phyloP scores from a whole-genome alignment of 2,113 vertebrate genomes.

The Antigone vipio region DNA sequence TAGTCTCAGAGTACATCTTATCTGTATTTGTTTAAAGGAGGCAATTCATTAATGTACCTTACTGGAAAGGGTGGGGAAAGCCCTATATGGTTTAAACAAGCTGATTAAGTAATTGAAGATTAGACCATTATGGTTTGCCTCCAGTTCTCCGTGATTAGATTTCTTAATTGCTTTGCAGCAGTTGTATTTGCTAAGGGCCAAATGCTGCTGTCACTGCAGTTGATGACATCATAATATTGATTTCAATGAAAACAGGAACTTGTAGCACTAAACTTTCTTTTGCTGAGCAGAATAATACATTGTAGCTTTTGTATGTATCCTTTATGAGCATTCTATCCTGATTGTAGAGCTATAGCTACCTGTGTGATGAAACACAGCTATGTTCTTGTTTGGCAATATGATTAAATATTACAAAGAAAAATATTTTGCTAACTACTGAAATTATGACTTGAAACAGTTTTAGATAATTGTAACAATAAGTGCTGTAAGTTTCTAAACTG shows the following conservation, averaged over 20 bases:
- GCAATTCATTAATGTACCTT: background rate
- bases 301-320: background rate
- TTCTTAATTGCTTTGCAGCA: background rate
- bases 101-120: background rate
- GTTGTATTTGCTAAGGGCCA: background rate
- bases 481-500: background rate
- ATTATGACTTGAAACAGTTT: background rate
- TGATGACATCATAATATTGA: background rate
- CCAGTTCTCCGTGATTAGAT: background rate
- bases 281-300: background rate
- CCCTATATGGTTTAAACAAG: background rate
- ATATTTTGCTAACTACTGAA: background rate
- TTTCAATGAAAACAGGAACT: background rate
- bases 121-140: background rate
- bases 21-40: background rate
- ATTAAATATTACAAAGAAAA: background rate
- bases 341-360: background rate
- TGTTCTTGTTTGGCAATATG: background rate
- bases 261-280: background rate
- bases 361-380: background rate
- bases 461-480: background rate
- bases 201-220: background rate
- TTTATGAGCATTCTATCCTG: background rate
- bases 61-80: background rate
- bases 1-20: background rate